Evolutionary conservation across 2,113 vertebrate species (phyloP).

Genomic region (Vicugna pacos): DNA sequence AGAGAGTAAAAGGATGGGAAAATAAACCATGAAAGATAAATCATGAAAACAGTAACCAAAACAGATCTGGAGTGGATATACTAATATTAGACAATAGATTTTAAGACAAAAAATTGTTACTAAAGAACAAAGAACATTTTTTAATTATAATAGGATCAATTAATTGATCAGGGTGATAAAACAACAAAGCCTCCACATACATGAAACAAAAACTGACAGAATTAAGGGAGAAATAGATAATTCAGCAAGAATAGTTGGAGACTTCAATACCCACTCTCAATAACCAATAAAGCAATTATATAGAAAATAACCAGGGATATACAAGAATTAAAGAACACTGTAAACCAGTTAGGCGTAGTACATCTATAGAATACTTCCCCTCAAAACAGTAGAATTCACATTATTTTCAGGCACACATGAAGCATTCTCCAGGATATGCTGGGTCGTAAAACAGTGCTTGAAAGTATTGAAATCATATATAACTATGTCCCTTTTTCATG

Average conservation of each 20-base stretch:
- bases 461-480: neutral
- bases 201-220: neutral
- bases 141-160: neutral
- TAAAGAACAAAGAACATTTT: neutral
- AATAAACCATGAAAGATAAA: conserved; percentile 5
- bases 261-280: neutral
- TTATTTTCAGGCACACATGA: neutral
- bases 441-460: neutral
- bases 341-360: neutral
- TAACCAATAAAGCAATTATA: neutral
- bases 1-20: neutral
- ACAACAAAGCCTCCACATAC: neutral
- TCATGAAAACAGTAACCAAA: neutral
- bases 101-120: conserved; percentile 29
- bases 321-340: neutral
- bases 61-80: neutral
- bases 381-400: neutral
- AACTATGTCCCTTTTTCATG: neutral
- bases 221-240: neutral
- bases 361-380: neutral
- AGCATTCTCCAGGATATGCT: neutral
- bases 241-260: neutral
- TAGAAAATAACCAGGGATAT: neutral
- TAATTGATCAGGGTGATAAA: neutral
- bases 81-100: conserved; percentile 8